phyloP scores from a whole-genome alignment of 2,888 invertebrate species.

The Ormia ochracea region DNA sequence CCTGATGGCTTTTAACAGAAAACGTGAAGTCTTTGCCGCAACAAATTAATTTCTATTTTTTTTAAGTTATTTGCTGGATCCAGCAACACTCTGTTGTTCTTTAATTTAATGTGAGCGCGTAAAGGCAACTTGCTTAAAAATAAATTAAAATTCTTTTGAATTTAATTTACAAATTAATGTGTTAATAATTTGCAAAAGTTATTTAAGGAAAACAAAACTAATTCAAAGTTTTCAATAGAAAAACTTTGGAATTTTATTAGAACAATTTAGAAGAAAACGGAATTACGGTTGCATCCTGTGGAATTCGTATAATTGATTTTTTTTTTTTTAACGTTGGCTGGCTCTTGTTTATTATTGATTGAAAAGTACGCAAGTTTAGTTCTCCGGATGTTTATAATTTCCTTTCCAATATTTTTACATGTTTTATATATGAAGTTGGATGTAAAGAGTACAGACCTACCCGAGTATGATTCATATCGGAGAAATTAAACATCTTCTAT shows the following conservation, averaged over 20 bases:
- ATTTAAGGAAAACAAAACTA: slow-evolving; percentile 1
- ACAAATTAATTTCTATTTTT: slow-evolving; percentile 13
- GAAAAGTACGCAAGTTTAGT: too few relatives aligned
- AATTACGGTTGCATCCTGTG: neutral
- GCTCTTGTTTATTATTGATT: too few relatives aligned
- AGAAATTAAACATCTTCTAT: too few relatives aligned
- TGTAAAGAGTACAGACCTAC: too few relatives aligned
- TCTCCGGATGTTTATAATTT: too few relatives aligned
- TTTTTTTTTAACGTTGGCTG: too few relatives aligned
- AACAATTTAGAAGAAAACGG: neutral
- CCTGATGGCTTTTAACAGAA: neutral
- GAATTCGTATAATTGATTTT: too few relatives aligned
- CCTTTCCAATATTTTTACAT: too few relatives aligned
- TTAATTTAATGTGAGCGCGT: neutral
- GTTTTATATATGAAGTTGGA: too few relatives aligned
- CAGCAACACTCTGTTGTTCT: neutral
- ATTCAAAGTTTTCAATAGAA: slow-evolving; percentile 28
- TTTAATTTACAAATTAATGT: slow-evolving; percentile 34
- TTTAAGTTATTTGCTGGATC: neutral
- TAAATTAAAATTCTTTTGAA: slow-evolving; percentile 31
- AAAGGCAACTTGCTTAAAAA: slow-evolving; percentile 10
- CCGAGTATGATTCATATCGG: too few relatives aligned
- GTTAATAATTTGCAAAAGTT: slow-evolving; percentile 22
- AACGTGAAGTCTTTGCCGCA: slow-evolving; percentile 14
- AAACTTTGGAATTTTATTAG: neutral